These are phyloP conservation scores for Pollicipes pollicipes DNA, from an alignment of 1,140 invertebrate species.

Conservation along the genomic window DNA sequence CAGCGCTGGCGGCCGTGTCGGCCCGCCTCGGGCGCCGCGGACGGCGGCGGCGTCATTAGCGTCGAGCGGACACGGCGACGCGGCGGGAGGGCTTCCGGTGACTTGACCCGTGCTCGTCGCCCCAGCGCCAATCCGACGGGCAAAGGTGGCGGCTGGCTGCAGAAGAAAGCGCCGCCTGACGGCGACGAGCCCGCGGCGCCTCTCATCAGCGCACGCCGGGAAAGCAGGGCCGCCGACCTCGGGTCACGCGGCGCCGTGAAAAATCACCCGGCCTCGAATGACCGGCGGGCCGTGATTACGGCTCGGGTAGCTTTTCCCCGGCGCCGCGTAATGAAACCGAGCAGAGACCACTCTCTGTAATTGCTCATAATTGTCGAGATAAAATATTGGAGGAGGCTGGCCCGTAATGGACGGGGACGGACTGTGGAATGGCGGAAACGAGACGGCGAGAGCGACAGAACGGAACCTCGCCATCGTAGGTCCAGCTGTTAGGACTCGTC, in stretches of 20 bases:
- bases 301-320: neutral
- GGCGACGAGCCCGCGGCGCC: no score
- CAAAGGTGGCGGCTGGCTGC: no score
- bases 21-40: no score
- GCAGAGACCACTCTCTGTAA: neutral
- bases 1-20: no score
- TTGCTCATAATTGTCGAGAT: neutral
- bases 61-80: neutral
- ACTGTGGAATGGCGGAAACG: no score
- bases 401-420: neutral
- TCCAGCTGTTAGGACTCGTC: no score
- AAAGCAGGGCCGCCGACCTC: neutral
- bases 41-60: neutral
- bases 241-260: neutral
- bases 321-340: neutral
- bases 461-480: no score
- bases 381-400: neutral
- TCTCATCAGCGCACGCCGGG: neutral
- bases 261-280: neutral
- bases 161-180: neutral
- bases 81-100: no score
- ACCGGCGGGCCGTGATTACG: no score
- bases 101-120: no score
- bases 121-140: neutral
- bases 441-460: no score